Evolutionary conservation across 1,140 invertebrate species (phyloP).

Genomic region (Pantala flavescens): DNA sequence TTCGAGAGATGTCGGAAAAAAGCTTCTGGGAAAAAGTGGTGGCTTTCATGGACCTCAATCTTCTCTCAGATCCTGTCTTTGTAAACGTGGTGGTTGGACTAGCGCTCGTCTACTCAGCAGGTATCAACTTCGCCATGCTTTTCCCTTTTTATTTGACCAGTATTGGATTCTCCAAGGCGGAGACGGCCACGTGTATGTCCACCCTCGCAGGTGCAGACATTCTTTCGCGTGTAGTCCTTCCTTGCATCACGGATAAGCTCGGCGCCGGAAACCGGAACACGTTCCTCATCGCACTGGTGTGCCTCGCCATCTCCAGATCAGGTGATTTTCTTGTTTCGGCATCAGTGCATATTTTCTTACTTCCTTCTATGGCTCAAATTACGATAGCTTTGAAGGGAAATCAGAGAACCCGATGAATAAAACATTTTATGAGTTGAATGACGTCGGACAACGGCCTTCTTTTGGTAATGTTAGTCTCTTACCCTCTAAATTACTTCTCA

Average conservation of each 20-base stretch:
- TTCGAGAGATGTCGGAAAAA: not conserved
- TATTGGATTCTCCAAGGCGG: slow-evolving; percentile 50
- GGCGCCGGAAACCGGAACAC: slow-evolving; percentile 49
- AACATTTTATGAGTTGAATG: too few relatives aligned
- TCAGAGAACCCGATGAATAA: too few relatives aligned
- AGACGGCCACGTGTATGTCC: slow-evolving; percentile 57
- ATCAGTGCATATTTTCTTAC: too few relatives aligned
- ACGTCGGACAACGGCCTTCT: too few relatives aligned
- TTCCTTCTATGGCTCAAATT: too few relatives aligned
- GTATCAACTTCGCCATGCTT: slow-evolving; percentile 63
- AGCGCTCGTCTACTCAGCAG: slow-evolving; percentile 59
- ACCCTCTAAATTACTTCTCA: too few relatives aligned
- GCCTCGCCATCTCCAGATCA: slow-evolving; percentile 55
- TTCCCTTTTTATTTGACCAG: slow-evolving; percentile 59
- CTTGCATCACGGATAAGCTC: slow-evolving; percentile 56
- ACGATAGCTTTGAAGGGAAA: too few relatives aligned
- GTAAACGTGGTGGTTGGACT: slow-evolving; percentile 57
- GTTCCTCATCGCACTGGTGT: slow-evolving; percentile 53
- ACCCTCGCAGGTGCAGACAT: slow-evolving; percentile 62
- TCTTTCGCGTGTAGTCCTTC: slow-evolving; percentile 52
- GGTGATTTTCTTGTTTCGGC: slow-evolving; percentile 39
- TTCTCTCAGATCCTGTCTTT: slow-evolving; percentile 52
- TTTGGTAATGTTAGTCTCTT: too few relatives aligned
- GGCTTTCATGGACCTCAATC: slow-evolving; percentile 40
- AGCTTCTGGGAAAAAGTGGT: not conserved